Evolutionary conservation across 2,888 invertebrate species (phyloP).

Genomic region (Malthinus seriepunctatus): DNA sequence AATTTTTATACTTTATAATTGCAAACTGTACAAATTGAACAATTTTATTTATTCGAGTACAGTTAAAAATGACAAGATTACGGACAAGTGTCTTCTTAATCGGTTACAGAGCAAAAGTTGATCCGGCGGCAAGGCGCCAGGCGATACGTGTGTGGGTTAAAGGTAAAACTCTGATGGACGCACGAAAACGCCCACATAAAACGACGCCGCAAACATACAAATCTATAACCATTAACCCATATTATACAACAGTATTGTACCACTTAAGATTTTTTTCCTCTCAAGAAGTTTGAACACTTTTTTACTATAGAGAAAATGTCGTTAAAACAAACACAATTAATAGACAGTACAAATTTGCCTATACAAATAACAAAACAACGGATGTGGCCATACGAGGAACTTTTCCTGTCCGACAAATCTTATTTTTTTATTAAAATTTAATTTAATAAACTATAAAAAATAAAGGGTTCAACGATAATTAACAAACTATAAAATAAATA

Average conservation of each 20-base stretch:
- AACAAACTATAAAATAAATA: too few species aligned
- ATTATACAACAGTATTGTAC: conserved; percentile 18
- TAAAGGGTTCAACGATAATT: too few species aligned
- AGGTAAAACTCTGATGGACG: conserved; percentile 29
- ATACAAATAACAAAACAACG: too few species aligned
- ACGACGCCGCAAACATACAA: conserved; percentile 36
- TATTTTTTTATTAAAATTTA: too few species aligned
- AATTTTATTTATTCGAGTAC: conserved; percentile 13
- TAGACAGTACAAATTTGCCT: not conserved
- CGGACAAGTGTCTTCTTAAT: conserved; percentile 27
- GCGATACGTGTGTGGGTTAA: conserved; percentile 29
- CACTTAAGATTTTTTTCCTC: conserved; percentile 7
- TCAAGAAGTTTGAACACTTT: not conserved
- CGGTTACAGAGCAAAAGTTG: conserved; percentile 30
- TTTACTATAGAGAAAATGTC: not conserved
- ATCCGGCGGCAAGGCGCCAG: conserved; percentile 35
- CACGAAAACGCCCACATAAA: conserved; percentile 32
- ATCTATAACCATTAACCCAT: conserved; percentile 24
- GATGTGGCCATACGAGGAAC: too few species aligned
- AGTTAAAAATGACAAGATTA: conserved; percentile 20
- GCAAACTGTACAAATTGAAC: not conserved
- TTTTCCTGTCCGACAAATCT: too few species aligned
- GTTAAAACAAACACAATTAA: not conserved
- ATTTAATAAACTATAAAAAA: too few species aligned
- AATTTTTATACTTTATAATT: not conserved